Conservation (phyloP, 2,113 vertebrate species). For the Scomber colias region DNA sequence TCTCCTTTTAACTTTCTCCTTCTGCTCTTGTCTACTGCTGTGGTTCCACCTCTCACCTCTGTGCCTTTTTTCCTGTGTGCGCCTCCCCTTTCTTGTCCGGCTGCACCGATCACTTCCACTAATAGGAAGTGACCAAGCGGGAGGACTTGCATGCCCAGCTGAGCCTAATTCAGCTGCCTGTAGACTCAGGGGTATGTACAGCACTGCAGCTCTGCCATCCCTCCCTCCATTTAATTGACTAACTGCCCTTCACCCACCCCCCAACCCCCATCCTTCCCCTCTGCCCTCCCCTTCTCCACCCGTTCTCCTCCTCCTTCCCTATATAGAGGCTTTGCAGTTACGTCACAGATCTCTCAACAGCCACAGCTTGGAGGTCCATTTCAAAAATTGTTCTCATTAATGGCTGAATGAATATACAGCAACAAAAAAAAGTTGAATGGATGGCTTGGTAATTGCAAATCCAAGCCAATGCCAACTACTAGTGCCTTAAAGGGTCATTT, state of each 20-base stretch:
- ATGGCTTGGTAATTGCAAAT: neutral
- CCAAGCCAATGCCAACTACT: neutral
- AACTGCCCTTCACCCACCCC: conserved; percentile 24
- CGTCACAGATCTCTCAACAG: conserved; percentile 28
- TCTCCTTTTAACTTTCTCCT: conserved; percentile 52
- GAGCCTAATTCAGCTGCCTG: conserved; percentile 99
- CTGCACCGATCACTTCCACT: conserved; percentile 84
- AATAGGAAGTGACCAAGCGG: conserved; percentile 95
- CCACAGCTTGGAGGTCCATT: conserved; percentile 27
- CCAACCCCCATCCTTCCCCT: neutral
- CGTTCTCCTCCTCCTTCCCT: conserved; percentile 24
- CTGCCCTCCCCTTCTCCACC: conserved; percentile 29
- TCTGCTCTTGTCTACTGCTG: conserved; percentile 59
- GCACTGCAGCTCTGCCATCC: conserved; percentile 76
- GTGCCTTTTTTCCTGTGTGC: conserved; percentile 58
- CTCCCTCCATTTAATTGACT: conserved; percentile 22
- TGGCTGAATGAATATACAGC: conserved; percentile 4
- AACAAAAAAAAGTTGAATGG: neutral
- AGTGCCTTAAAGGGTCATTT: neutral
- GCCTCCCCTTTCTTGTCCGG: conserved; percentile 71
- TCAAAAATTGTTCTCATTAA: neutral
- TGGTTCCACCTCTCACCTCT: conserved; percentile 58
- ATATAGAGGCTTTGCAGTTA: conserved; percentile 32
- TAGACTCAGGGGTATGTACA: conserved; percentile 96
- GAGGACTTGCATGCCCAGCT: conserved; percentile 96